Evolutionary conservation across 2,113 vertebrate species (phyloP).

Genomic region (Eonycteris spelaea): DNA sequence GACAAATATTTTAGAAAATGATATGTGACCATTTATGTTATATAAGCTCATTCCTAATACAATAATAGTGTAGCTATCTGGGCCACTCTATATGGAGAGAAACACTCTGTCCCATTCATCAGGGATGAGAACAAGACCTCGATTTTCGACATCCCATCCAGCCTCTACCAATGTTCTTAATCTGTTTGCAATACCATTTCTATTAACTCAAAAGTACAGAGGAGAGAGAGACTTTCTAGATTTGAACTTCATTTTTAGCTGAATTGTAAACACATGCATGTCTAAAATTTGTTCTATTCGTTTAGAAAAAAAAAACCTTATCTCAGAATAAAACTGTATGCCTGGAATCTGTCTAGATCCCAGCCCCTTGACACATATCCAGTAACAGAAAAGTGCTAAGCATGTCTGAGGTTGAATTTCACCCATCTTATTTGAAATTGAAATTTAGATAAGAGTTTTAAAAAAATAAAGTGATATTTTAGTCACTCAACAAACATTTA

Average conservation of each 20-base stretch:
- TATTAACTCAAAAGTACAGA: neutral
- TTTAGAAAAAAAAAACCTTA: neutral
- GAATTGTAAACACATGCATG: neutral
- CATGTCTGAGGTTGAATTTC: neutral
- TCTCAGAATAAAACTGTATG: neutral
- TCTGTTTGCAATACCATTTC: neutral
- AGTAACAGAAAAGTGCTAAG: neutral
- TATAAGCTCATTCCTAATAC: neutral
- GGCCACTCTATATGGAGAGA: accelerated
- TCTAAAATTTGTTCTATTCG: neutral
- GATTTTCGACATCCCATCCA: neutral
- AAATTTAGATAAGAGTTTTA: neutral
- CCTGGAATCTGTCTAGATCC: neutral
- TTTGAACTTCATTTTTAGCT: neutral
- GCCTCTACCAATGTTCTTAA: neutral
- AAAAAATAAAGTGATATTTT: neutral
- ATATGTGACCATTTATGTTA: neutral
- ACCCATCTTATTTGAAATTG: neutral
- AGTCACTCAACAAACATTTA: neutral
- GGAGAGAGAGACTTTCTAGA: neutral
- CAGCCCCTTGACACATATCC: neutral
- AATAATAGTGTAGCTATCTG: neutral
- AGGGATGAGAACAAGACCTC: neutral
- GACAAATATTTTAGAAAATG: neutral
- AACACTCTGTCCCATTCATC: neutral